These are phyloP conservation scores for Hypocryptadius cinnamomeus DNA, from an alignment of 2,113 vertebrate genomes.

Conservation along the genomic window DNA sequence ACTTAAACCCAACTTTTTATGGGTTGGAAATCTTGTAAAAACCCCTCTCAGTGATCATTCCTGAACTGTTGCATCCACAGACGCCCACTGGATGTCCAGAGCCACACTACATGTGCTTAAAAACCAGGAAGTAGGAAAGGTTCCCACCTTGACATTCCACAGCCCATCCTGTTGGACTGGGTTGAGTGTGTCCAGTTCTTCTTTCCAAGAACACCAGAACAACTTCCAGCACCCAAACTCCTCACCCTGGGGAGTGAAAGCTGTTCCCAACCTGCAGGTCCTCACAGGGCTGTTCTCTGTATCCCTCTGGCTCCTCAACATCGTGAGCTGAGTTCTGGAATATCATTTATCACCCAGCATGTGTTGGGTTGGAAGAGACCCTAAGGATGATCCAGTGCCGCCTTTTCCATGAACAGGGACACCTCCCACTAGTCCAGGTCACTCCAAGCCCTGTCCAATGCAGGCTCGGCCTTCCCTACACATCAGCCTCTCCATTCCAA, in stretches of 20 bases:
- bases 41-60: not conserved
- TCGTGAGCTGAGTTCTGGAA: not conserved
- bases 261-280: not conserved
- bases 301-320: not conserved
- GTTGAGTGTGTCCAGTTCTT: not conserved
- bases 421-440: not conserved
- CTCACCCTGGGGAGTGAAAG: not conserved
- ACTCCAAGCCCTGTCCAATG: not conserved
- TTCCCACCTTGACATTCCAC: not conserved
- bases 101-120: fast-evolving
- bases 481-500: not conserved
- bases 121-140: not conserved
- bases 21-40: not conserved
- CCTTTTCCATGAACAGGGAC: not conserved
- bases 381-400: not conserved
- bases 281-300: not conserved
- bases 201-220: not conserved
- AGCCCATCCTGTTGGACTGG: not conserved
- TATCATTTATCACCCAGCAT: not conserved
- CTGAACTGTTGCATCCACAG: not conserved
- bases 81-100: not conserved
- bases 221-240: not conserved
- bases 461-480: not conserved
- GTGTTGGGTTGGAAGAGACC: not conserved
- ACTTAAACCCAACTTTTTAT: not conserved